A percentile compares a stretch with the other conserved stretches of the same genome.
These are phyloP conservation scores for Meteorus sp. DNA, from an alignment of 1,140 invertebrate species.

Conservation along the genomic window DNA sequence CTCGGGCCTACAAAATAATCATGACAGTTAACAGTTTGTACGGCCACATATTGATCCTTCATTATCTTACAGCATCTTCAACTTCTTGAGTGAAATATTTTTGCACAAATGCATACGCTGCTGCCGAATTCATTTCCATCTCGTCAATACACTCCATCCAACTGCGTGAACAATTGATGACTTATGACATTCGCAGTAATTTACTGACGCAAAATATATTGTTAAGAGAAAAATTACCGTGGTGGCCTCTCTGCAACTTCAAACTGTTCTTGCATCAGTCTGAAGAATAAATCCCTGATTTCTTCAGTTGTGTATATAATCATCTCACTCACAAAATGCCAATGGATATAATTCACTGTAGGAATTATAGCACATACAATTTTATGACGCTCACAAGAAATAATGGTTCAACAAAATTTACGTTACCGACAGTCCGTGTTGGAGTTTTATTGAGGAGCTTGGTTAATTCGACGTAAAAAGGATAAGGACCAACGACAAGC, in stretches of 20 bases:
- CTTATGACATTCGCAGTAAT: no score
- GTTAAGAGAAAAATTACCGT: conserved; percentile 6
- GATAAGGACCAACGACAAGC: neutral
- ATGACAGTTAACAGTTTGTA: neutral
- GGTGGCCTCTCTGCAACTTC: conserved; percentile 5
- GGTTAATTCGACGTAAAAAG: neutral
- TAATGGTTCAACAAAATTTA: neutral
- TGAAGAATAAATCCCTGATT: conserved; percentile 24
- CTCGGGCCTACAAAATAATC: conserved; percentile 4
- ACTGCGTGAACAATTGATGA: no score
- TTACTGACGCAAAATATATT: neutral
- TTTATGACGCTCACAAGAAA: no score
- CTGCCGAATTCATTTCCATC: conserved; percentile 22
- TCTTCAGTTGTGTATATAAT: conserved; percentile 25
- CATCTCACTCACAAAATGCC: conserved; percentile 30
- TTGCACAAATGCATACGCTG: conserved; percentile 19
- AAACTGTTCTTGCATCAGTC: conserved; percentile 4
- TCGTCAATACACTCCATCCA: conserved; percentile 23
- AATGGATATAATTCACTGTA: conserved; percentile 39
- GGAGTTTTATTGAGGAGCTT: conserved; percentile 9
- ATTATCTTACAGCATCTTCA: conserved; percentile 14
- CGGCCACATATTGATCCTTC: neutral
- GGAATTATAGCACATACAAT: neutral
- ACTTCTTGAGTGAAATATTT: conserved; percentile 19
- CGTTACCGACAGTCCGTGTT: conserved; percentile 12